Evolutionary conservation across 1,140 invertebrate species (phyloP), one percentile per base, ranked within the genome.

Genomic region (Tetramorium alpestre): DNA sequence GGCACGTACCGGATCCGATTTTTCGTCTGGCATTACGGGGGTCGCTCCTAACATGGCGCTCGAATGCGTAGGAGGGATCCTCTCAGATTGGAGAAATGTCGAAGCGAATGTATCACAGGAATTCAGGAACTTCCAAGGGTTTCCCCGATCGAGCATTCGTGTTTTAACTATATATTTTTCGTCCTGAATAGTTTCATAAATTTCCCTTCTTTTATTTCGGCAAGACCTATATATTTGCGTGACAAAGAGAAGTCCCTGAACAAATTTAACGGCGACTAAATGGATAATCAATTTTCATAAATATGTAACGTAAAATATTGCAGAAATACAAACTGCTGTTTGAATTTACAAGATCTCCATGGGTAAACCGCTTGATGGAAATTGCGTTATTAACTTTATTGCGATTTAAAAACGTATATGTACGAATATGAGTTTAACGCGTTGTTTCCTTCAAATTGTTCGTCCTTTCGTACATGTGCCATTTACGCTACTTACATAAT

Each of bases 1-100:
- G 58, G 62, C 88, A 90, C 88, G 88, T 88, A 89, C 88, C 33
- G 54, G 33, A 89, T 84, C 65, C 70, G 44, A 84, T 84, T 41
- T 65, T 58, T 87, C 77, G 86, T 75, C 62, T 58, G 69, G 25
- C 77, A 5, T 77, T 62, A 58, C 54, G 22, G 49, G 69, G 51
- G 54, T 22, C 64, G 47, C 25, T 85, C 22, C 82, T 77, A 72
- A 82, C 80, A 73, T 82, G 67, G 80, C 49, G 47, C 72, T 44
- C 60, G 25, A 82, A 72, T 60, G 47, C 73, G 25, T 44, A 11
- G 64, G 13, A 47, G 64, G 47, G 80, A 88, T 44, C 44, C 11
- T 60, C 76, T 47, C 54, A 56, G 67, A 88, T 88, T 58, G 76
- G 28, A 54, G 69, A 84, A 84, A 87, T 41, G 87, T 84, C 49